Conservation (phyloP, 2,113 vertebrate genomes). For the Callipepla californica region DNA sequence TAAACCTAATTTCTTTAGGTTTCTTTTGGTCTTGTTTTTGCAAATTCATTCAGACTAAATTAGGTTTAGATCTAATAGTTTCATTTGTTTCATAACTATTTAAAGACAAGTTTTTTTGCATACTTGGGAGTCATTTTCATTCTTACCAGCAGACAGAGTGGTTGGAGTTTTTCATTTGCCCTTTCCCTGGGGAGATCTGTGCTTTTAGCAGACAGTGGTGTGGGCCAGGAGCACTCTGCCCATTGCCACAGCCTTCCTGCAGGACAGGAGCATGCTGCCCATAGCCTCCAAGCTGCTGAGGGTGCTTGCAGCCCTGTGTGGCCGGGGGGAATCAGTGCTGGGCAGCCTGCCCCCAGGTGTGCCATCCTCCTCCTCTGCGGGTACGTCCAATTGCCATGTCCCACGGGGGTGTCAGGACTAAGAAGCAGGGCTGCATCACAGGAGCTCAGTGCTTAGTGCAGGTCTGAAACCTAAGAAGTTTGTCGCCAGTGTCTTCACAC, state of each 20-base stretch:
- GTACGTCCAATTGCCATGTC: neutral
- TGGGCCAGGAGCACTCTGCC: neutral
- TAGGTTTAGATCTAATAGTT: neutral
- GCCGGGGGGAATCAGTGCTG: neutral
- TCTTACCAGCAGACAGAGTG: neutral
- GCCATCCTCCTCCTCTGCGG: neutral
- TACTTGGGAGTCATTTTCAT: neutral
- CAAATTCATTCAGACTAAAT: neutral
- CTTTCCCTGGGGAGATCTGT: neutral
- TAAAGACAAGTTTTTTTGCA: neutral
- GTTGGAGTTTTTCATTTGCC: neutral
- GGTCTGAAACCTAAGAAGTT: neutral
- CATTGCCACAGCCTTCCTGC: neutral
- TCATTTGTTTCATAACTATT: neutral
- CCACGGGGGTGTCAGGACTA: neutral
- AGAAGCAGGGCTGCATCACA: neutral
- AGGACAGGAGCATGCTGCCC: neutral
- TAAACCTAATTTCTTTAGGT: neutral
- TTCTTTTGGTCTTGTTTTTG: neutral
- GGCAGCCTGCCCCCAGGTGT: neutral
- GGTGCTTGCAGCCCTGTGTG: neutral
- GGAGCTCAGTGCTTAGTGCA: neutral
- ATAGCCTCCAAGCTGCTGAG: accelerated
- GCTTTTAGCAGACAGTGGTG: neutral
- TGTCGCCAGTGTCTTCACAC: neutral